Percentiles rank a stretch among this genome's conserved stretches.
phyloP scores from a whole-genome alignment of 1,140 invertebrate genomes.

The Antheraea mylitta region DNA sequence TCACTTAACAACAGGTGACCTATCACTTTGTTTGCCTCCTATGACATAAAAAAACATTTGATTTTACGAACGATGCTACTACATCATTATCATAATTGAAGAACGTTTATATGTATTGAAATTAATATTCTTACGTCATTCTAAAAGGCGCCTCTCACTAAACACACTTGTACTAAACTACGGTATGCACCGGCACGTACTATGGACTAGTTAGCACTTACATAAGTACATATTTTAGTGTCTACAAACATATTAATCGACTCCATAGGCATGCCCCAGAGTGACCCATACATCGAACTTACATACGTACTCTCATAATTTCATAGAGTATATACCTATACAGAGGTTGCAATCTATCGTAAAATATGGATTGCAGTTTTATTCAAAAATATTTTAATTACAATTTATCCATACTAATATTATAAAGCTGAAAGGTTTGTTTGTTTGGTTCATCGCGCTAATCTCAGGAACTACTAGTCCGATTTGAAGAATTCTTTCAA shows the following conservation, averaged over 20 bases:
- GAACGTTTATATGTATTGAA: slow-evolving; percentile 14
- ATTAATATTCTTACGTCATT: slow-evolving; percentile 27
- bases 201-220: slow-evolving; percentile 48
- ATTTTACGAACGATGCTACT: no score
- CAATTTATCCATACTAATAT: no score
- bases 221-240: slow-evolving; percentile 50
- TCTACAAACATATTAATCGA: slow-evolving; percentile 45
- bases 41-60: no score
- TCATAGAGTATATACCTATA: slow-evolving; percentile 22
- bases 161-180: slow-evolving; percentile 37
- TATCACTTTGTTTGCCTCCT: no score
- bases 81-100: no score
- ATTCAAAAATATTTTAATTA: no score
- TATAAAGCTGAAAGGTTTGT: no score
- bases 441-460: no score
- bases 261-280: slow-evolving; percentile 18
- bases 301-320: not conserved
- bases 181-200: slow-evolving; percentile 26
- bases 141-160: slow-evolving; percentile 20
- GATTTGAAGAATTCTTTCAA: no score
- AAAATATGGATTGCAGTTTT: not conserved
- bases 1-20: no score
- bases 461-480: no score
- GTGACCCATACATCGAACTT: slow-evolving; percentile 4
- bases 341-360: slow-evolving; percentile 8